phyloP scores from a whole-genome alignment of 2,113 vertebrate species.

The Leiothrix lutea region DNA sequence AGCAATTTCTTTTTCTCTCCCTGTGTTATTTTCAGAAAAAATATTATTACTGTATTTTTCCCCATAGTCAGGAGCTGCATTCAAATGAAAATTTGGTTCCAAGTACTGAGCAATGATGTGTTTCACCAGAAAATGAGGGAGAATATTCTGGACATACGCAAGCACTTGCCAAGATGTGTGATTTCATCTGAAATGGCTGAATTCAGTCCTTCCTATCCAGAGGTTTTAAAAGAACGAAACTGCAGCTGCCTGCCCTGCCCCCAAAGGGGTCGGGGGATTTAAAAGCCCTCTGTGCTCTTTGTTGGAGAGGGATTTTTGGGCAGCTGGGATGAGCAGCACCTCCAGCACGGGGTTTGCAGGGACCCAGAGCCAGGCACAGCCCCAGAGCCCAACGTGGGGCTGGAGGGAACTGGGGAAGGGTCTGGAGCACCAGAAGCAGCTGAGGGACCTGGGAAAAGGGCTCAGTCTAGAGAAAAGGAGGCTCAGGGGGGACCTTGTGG shows the following conservation, averaged over 20 bases:
- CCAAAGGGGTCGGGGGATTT: background rate
- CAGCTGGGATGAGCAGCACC: background rate
- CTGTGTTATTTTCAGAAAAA: background rate
- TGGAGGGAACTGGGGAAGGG: background rate
- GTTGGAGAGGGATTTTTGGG: background rate
- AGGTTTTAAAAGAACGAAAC: background rate
- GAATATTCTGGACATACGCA: background rate
- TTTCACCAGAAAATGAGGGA: background rate
- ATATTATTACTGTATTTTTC: background rate
- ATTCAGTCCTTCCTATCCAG: background rate
- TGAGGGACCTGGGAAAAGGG: background rate
- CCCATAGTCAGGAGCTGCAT: background rate
- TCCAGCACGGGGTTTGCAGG: background rate
- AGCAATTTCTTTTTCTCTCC: background rate
- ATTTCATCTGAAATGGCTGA: background rate
- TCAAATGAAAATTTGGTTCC: background rate
- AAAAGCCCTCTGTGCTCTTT: background rate
- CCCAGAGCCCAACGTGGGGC: background rate
- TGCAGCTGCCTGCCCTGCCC: background rate
- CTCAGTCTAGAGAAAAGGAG: background rate
- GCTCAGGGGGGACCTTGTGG: background rate
- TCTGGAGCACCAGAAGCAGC: background rate
- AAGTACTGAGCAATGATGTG: background rate
- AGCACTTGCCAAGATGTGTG: background rate
- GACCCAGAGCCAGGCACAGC: background rate